Base-by-base conservation (phyloP, 1,140 invertebrate species). In the Bacillus rossius region DNA sequence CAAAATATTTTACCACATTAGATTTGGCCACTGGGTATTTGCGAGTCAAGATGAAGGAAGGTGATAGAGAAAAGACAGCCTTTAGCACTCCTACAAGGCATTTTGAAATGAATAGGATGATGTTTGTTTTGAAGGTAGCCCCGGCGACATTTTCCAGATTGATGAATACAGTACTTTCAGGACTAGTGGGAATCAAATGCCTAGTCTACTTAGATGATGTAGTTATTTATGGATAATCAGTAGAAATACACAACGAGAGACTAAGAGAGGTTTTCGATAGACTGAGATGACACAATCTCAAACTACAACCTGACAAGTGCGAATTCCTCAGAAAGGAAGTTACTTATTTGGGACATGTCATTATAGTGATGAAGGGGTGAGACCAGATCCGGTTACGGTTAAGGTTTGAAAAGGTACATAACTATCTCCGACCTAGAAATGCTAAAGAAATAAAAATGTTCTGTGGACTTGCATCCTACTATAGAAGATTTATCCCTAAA, bases 11-110 rank as follows among this genome's bases (percentile, higher is more conserved):
- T 49, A 62, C 65, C 2, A 59, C 66, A 1, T 43, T 78, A 0
- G 72, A 77, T 61, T 48, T 73, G 2, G 54, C 51, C 0, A 64
- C 61, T 22, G 75, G 76, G 1, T 77, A 70, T 57, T 72, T 41
- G 22, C 65, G 42, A 23, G 57, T 62, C 7, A 29, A 16, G 34
- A 29, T 50, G 3, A 19, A n/a, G 2, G 40, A 61, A 65, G 50
- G 69, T 8, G 69, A 72, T 59, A 64, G 50, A 19, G 61, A 71
- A 8, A 81, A 81, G 64, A 79, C 79, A 1, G 74, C 75, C 0
- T 79, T 80, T 59, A 61, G 64, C 0, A 70, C 69, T 38, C 67
- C 60, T 29, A 50, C 64, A 5, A 67, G 67, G 1, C 64, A 68
- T 26, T 75, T 56, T 45, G 63, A 76, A 55, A 76, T 64, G 51